These are phyloP conservation scores for Scaptomyza parva DNA, from an alignment of 2,888 invertebrate genomes.

Conservation along the genomic window DNA sequence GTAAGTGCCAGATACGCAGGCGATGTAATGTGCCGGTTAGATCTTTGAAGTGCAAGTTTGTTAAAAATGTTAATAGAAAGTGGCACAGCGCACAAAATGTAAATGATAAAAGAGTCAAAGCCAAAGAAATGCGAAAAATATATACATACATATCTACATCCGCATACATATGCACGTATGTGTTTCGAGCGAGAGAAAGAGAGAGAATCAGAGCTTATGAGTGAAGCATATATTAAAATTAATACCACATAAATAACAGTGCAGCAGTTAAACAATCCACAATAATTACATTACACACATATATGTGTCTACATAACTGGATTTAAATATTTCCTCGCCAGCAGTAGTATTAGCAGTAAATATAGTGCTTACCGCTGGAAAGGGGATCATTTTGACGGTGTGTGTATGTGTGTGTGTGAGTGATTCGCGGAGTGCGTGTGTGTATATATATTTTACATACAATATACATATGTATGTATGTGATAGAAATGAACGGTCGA, in stretches of 20 bases:
- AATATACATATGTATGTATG: conserved; percentile 20
- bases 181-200: conserved; percentile 35
- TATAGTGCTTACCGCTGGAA: conserved; percentile 55
- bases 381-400: conserved; percentile 55
- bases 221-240: conserved; percentile 57
- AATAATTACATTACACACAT: conserved; percentile 26
- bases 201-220: conserved; percentile 40
- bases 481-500: conserved; percentile 34
- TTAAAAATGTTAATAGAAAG: conserved; percentile 59
- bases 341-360: conserved; percentile 62
- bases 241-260: conserved; percentile 63
- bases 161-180: conserved; percentile 45
- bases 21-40: conserved; percentile 43
- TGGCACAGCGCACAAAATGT: conserved; percentile 61
- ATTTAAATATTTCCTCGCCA: conserved; percentile 70
- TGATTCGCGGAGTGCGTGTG: conserved; percentile 21
- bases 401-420: conserved; percentile 29
- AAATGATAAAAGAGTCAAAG: conserved; percentile 64
- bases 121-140: conserved; percentile 69
- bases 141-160: conserved; percentile 41
- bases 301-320: conserved; percentile 33
- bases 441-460: conserved; percentile 15
- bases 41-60: conserved; percentile 36
- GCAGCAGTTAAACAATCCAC: conserved; percentile 38
- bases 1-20: conserved; percentile 40